Evolutionary conservation across 2,113 vertebrate species (phyloP).

Genomic region (Psephotus haematonotus): DNA sequence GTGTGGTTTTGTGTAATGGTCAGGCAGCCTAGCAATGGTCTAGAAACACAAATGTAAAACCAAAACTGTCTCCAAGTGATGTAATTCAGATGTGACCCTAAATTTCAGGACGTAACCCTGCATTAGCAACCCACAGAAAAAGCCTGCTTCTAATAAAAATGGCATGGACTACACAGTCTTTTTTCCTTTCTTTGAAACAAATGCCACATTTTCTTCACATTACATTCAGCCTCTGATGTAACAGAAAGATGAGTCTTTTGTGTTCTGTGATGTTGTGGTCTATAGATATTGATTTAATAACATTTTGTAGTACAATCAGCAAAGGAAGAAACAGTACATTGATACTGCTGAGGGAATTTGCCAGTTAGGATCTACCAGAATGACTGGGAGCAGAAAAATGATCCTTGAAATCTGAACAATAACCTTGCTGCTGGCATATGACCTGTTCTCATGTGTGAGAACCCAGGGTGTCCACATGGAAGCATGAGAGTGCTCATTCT

Average conservation of each 20-base stretch:
- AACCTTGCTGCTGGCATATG: not conserved
- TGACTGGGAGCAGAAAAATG: not conserved
- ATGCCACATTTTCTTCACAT: not conserved
- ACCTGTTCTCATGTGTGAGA: not conserved
- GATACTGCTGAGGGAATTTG: not conserved
- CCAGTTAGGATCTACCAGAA: not conserved
- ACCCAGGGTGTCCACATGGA: not conserved
- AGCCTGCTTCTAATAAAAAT: not conserved
- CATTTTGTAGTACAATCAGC: not conserved
- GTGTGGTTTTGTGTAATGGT: not conserved
- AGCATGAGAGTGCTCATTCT: not conserved
- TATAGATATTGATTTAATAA: not conserved
- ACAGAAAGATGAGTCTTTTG: not conserved
- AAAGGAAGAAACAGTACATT: not conserved
- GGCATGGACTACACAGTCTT: rapidly evolving
- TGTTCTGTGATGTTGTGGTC: not conserved
- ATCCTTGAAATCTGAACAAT: not conserved
- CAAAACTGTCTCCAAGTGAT: not conserved
- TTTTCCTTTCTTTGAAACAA: not conserved
- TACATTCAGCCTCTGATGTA: not conserved
- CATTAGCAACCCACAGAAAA: not conserved
- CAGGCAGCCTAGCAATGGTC: not conserved
- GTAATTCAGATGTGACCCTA: not conserved
- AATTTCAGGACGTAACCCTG: not conserved
- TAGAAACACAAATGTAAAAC: not conserved